Evolutionary conservation across 2,888 invertebrate genomes (phyloP).

Genomic region (Chymomyza caudatula): DNA sequence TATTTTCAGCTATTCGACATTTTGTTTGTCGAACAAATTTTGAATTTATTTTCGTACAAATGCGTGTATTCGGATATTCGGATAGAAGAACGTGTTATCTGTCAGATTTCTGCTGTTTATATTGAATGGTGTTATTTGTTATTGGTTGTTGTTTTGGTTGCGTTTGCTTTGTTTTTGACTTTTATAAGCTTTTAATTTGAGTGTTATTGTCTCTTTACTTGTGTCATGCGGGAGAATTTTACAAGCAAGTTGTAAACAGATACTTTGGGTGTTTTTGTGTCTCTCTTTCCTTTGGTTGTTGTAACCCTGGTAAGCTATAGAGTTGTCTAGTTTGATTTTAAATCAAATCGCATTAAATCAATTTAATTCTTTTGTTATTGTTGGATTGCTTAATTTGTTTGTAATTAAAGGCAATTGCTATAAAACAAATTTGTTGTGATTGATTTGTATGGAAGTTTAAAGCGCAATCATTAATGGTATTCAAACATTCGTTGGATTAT

Average conservation of each 20-base stretch:
- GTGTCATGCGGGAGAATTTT: constrained; percentile 43
- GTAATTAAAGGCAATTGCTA: constrained; percentile 52
- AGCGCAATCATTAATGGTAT: not conserved
- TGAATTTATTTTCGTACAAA: constrained; percentile 44
- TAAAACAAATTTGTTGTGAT: constrained; percentile 35
- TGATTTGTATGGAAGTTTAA: not conserved
- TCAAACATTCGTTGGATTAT: not conserved
- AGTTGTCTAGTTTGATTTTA: constrained; percentile 20
- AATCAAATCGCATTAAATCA: constrained; percentile 47
- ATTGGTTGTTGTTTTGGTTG: constrained; percentile 16
- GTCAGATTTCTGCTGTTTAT: constrained; percentile 41
- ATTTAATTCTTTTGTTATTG: not conserved
- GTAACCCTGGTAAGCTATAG: not conserved
- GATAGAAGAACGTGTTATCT: constrained; percentile 40
- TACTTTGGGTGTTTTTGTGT: constrained; percentile 37
- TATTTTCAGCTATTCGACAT: constrained; percentile 45
- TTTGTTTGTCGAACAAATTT: constrained; percentile 30
- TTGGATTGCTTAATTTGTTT: constrained; percentile 54
- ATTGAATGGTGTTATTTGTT: too few species aligned
- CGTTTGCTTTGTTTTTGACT: constrained; percentile 42
- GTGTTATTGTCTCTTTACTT: constrained; percentile 59
- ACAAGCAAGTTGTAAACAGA: constrained; percentile 46
- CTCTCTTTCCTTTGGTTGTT: constrained; percentile 3
- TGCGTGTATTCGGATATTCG: constrained; percentile 15
- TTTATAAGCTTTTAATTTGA: constrained; percentile 72